Evolutionary conservation across 1,140 invertebrate species (phyloP), one percentile per base, ranked within the genome.

Genomic region (Lordiphosa stackelbergi): DNA sequence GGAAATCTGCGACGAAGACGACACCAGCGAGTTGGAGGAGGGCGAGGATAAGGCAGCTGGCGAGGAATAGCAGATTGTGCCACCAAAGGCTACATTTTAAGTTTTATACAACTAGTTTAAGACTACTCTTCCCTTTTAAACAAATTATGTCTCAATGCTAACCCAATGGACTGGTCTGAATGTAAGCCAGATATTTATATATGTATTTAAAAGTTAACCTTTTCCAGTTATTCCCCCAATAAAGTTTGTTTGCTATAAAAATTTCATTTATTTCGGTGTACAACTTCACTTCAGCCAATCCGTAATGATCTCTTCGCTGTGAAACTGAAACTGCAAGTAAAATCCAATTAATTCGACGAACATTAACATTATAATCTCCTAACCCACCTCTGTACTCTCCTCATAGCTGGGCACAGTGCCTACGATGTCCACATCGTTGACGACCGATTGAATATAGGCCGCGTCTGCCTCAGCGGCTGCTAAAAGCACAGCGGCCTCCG

Each of bases 1-100:
- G 73, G 92, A 92, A 89, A 88, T 88, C 53, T 58, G 85, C 24
- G 69, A 74, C 16, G 85, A 87, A 68, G 66, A 85, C 40, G 72
- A 79, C 8, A 69, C 53, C 41, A 83, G 75, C 9, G 45, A 66
- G 7, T 73, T 63, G 5, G 57, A 68, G 8, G 43, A 57, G 8
- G 42, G 61, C 24, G 49, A 45, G 7, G 49, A 52, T 5, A 5
- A 24, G 10, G 53, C 46, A 24, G 52, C 34, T 28, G 31, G 53
- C n/a, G 40, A 62, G n/a, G 58, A 66, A 16, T 65, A 71, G 48
- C 24, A 69, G 1, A 34, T 8, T 1, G n/a, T 16, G 37, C 35
- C 8, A 40, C 37, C 47, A 19, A 19, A 43, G 16, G 60, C 65
- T 66, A 53, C 51, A 40, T 28, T 57, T 35, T 68, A 68, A 66